A percentile compares a stretch with the other conserved stretches of the same genome.
Conservation (phyloP, 2,113 vertebrate species). For the Trachemys scripta region DNA sequence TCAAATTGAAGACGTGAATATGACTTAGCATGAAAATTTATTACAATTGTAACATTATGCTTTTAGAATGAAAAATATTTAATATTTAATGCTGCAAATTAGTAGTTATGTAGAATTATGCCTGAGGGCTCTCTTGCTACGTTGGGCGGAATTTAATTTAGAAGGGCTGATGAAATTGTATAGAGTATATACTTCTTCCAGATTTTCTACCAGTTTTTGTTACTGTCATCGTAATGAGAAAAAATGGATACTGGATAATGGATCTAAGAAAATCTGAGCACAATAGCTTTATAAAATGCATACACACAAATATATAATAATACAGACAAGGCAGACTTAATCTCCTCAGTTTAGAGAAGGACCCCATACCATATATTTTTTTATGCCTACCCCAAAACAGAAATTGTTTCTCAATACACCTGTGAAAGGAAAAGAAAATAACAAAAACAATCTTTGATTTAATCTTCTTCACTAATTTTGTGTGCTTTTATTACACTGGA, state of each 20-base stretch:
- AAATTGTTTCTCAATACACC: neutral
- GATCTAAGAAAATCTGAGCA: neutral
- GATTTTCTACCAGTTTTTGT: slow-evolving; percentile 36
- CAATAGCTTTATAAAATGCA: neutral
- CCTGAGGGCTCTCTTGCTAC: slow-evolving; percentile 67
- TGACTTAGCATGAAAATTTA: slow-evolving; percentile 38
- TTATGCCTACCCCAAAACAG: neutral
- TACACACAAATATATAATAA: neutral
- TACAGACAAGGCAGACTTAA: neutral
- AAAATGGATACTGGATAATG: neutral
- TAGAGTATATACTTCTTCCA: slow-evolving; percentile 40
- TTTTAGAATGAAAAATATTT: slow-evolving; percentile 71
- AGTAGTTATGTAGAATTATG: slow-evolving; percentile 71
- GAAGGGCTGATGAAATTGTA: slow-evolving; percentile 58
- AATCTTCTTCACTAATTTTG: neutral
- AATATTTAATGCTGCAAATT: slow-evolving; percentile 78
- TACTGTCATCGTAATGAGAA: slow-evolving; percentile 4
- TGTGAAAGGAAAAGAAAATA: neutral
- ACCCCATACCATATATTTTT: neutral
- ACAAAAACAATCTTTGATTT: neutral
- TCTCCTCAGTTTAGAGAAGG: neutral
- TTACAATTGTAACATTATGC: slow-evolving; percentile 68
- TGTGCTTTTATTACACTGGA: neutral
- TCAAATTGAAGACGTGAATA: slow-evolving; percentile 23
- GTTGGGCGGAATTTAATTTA: slow-evolving; percentile 69